Conservation (phyloP, 2,797 vertebrate genomes). For the Martes flavigula region DNA sequence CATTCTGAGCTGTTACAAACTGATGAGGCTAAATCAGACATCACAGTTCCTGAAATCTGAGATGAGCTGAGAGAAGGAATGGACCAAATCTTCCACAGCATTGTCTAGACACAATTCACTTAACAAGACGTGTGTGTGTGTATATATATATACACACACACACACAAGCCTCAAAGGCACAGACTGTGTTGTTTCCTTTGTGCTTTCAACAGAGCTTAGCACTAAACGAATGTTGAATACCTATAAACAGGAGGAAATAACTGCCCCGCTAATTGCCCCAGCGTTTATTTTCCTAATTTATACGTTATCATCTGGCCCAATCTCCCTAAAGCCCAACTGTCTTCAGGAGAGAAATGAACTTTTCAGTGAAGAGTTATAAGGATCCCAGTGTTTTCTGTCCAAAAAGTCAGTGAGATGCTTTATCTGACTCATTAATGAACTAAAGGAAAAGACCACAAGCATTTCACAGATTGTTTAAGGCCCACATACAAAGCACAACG, state of each 20-base stretch:
- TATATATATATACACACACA: too few species aligned
- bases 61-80: neutral
- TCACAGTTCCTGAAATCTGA: neutral
- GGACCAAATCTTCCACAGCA: neutral
- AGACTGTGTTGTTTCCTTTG: neutral
- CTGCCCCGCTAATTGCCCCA: neutral
- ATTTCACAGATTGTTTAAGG: neutral
- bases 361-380: neutral
- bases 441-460: neutral
- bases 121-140: neutral
- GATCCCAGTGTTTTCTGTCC: constrained; percentile 13
- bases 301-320: neutral
- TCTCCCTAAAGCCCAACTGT: neutral
- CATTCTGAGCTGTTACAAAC: neutral
- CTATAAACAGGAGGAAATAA: neutral
- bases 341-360: constrained; percentile 2
- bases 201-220: neutral
- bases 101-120: neutral
- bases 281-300: neutral
- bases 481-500: neutral
- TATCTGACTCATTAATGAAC: neutral
- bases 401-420: constrained; percentile 4
- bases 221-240: neutral
- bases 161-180: neutral
- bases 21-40: neutral